Base-by-base conservation (phyloP, 1,140 invertebrate species). In the Rhyzopertha dominica region DNA sequence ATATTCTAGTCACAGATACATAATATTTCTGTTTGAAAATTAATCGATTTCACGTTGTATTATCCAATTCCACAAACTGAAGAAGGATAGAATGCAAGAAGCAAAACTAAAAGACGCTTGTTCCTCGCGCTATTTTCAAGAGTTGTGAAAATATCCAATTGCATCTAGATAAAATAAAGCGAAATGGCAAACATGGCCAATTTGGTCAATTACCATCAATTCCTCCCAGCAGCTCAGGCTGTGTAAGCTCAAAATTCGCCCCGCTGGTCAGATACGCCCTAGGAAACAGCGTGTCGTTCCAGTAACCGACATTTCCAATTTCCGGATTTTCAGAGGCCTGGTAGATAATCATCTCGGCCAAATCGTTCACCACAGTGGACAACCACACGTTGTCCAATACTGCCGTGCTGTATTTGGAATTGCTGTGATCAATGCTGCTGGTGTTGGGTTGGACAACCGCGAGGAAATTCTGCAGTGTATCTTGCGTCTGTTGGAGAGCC, bases 151-250 rank as follows among this genome's bases (percentile, higher is more conserved):
- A n/a, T n/a, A n/a, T n/a, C n/a, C n/a, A n/a, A n/a, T n/a, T n/a
- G n/a, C n/a, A n/a, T n/a, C n/a, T n/a, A n/a, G n/a, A n/a, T n/a
- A n/a, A n/a, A n/a, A n/a, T n/a, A n/a, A n/a, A n/a, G n/a, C n/a
- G n/a, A n/a, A n/a, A n/a, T n/a, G n/a, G n/a, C n/a, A n/a, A n/a
- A n/a, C n/a, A n/a, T n/a, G n/a, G n/a, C n/a, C n/a, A 25, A 25
- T 7, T 17, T 26, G 28, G 26, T 14, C 32, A 51, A 39, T 62
- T 68, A 80, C 80, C 81, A 63, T 85, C 82, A 25, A 84, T 70
- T 25, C 76, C 79, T 37, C 77, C 80, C 37, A 82, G 55, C 32
- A 84, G 73, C 60, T 82, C 79, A 29, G 81, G 74, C 50, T 79
- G 73, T 2, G 79, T 83, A 18, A 79, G 64, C 41, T 81, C 77